A percentile compares a stretch with the other conserved stretches of the same genome.
phyloP scores from a whole-genome alignment of 2,888 invertebrate genomes.

The Muschampia staudingeri region DNA sequence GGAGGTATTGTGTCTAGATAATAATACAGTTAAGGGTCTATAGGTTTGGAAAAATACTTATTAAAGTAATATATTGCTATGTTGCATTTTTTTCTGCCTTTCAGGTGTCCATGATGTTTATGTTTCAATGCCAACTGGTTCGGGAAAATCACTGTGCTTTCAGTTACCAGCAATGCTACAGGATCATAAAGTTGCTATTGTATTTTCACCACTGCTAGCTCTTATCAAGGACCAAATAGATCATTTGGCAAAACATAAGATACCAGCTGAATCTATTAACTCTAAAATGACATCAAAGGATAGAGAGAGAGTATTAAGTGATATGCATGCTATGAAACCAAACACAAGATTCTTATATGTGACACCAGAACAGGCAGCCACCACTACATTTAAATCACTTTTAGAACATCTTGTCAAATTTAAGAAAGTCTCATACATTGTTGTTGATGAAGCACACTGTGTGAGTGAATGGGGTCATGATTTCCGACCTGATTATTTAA shows the following conservation, averaged over 20 bases:
- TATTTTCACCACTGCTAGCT: constrained; percentile 99
- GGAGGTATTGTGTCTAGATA: too few species aligned
- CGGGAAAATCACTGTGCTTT: constrained; percentile 99
- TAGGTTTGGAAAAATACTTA: not conserved
- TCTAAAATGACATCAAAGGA: constrained; percentile 97
- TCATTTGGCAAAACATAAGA: constrained; percentile 94
- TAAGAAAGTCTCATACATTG: constrained; percentile 96
- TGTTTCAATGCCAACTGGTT: constrained; percentile 99
- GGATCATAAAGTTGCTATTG: constrained; percentile 96
- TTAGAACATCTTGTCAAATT: constrained; percentile 93
- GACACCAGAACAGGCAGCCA: constrained; percentile 99
- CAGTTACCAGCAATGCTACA: constrained; percentile 98
- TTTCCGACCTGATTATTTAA: constrained; percentile 98
- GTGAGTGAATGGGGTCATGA: constrained; percentile 99
- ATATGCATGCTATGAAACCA: constrained; percentile 94
- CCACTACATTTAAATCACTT: constrained; percentile 93
- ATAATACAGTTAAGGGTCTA: too few species aligned
- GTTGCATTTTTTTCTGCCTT: constrained; percentile 68
- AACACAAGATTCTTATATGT: constrained; percentile 97
- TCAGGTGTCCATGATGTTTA: constrained; percentile 97
- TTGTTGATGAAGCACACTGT: constrained; percentile 99
- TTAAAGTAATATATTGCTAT: not conserved
- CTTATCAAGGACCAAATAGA: constrained; percentile 99
- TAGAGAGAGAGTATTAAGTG: constrained; percentile 94
- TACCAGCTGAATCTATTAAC: constrained; percentile 97